Percentiles rank a stretch among this genome's conserved stretches.
phyloP scores from a whole-genome alignment of 2,888 invertebrate species.

The Hylaea fasciaria region DNA sequence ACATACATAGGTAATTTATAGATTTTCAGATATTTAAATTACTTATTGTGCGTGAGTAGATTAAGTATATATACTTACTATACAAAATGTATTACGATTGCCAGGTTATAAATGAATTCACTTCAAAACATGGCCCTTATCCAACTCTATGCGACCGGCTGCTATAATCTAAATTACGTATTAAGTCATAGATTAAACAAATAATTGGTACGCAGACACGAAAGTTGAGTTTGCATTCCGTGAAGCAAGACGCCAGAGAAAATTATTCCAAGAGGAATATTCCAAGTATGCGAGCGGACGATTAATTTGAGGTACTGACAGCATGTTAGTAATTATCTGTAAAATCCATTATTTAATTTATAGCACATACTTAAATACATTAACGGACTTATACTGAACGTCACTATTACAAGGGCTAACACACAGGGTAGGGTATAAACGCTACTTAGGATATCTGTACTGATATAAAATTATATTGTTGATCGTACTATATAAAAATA shows the following conservation, averaged over 20 bases:
- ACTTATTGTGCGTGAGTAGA: not conserved
- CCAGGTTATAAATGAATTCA: not conserved
- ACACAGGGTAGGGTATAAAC: too few species aligned
- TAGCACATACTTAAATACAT: too few species aligned
- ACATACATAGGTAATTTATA: too few species aligned
- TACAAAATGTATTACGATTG: not conserved
- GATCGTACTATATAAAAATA: too few species aligned
- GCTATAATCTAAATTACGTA: constrained; percentile 17
- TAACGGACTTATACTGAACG: too few species aligned
- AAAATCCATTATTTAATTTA: constrained; percentile 25
- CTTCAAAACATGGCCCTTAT: constrained; percentile 4
- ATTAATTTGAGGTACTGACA: constrained; percentile 51
- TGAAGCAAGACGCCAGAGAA: constrained; percentile 38
- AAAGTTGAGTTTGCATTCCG: constrained; percentile 38
- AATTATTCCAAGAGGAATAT: constrained; percentile 63
- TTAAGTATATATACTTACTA: too few species aligned
- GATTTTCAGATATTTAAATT: too few species aligned
- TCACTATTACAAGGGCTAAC: too few species aligned
- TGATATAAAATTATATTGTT: too few species aligned
- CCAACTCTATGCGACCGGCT: not conserved
- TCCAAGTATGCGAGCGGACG: constrained; percentile 69
- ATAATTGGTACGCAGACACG: constrained; percentile 27
- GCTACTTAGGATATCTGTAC: too few species aligned
- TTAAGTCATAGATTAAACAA: constrained; percentile 18
- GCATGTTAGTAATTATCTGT: constrained; percentile 20